phyloP scores from a whole-genome alignment of 1,140 invertebrate species.

The Hestina assimilis region DNA sequence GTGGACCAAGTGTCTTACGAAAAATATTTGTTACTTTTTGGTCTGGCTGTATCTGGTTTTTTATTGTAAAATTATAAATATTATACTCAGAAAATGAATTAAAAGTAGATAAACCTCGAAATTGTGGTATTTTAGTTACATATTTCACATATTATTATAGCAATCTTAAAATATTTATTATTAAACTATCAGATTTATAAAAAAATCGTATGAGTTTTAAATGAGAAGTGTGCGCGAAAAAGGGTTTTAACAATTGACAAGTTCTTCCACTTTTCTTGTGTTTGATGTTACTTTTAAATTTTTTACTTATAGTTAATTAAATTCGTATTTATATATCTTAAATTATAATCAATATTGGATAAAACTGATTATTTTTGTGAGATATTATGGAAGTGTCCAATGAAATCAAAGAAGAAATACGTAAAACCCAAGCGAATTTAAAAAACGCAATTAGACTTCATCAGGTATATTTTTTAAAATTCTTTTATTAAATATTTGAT shows the following conservation, averaged over 20 bases:
- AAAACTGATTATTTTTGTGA: not conserved
- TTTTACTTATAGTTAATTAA: too few species aligned
- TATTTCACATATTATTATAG: too few species aligned
- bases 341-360: slow-evolving; percentile 22
- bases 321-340: slow-evolving; percentile 8
- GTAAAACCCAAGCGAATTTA: slow-evolving; percentile 81
- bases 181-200: too few species aligned
- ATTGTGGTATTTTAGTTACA: not conserved
- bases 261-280: not conserved
- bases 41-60: not conserved
- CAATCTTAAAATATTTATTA: too few species aligned
- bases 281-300: too few species aligned
- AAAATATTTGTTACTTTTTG: not conserved
- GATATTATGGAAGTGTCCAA: slow-evolving; percentile 81
- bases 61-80: not conserved
- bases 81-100: not conserved
- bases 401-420: slow-evolving; percentile 82
- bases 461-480: slow-evolving; percentile 75
- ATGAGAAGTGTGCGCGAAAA: not conserved
- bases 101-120: not conserved
- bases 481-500: slow-evolving; percentile 1
- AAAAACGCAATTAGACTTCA: slow-evolving; percentile 83
- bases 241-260: not conserved
- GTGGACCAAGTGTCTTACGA: too few species aligned
- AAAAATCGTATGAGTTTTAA: not conserved